Conservation (phyloP, 2,797 vertebrate species). For the Nannoperca obscura region DNA sequence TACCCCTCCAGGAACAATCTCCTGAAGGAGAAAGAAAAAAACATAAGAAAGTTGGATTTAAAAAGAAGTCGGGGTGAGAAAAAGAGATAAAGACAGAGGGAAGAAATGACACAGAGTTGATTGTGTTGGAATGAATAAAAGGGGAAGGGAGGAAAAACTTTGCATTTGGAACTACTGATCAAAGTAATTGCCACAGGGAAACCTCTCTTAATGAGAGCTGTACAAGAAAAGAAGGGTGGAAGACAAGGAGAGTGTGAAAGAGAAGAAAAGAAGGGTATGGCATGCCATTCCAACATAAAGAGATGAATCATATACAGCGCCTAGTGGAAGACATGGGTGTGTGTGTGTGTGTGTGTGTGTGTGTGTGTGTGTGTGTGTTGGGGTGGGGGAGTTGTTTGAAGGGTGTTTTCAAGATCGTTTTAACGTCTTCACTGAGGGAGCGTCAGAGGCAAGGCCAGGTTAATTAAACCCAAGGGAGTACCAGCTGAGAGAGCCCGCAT, state of each 20-base stretch:
- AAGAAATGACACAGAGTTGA: conserved; percentile 69
- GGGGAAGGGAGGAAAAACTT: conserved; percentile 71
- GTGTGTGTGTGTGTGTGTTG: conserved; percentile 6
- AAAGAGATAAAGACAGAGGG: conserved; percentile 45
- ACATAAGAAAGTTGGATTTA: conserved; percentile 58
- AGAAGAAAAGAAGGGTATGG: conserved; percentile 56
- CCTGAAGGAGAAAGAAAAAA: conserved; percentile 47
- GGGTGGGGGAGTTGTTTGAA: conserved; percentile 54
- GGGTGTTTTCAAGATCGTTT: conserved; percentile 79
- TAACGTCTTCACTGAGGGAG: conserved; percentile 83
- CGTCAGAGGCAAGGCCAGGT: conserved; percentile 83
- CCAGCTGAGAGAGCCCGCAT: conserved; percentile 69
- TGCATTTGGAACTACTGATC: conserved; percentile 83
- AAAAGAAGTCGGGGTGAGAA: conserved; percentile 36
- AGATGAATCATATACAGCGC: conserved; percentile 58
- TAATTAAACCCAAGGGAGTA: conserved; percentile 86
- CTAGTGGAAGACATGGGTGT: conserved; percentile 40
- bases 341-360: conserved; percentile 35
- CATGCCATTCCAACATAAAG: conserved; percentile 59
- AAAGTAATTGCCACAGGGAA: conserved; percentile 81
- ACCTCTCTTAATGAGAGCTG: conserved; percentile 81
- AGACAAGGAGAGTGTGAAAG: conserved; percentile 63
- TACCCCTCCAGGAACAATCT: conserved; percentile 48
- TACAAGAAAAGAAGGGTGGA: conserved; percentile 66
- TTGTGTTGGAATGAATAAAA: conserved; percentile 72